These are phyloP conservation scores for Eretmochelys imbricata DNA, from an alignment of 2,113 vertebrate genomes.

Conservation along the genomic window DNA sequence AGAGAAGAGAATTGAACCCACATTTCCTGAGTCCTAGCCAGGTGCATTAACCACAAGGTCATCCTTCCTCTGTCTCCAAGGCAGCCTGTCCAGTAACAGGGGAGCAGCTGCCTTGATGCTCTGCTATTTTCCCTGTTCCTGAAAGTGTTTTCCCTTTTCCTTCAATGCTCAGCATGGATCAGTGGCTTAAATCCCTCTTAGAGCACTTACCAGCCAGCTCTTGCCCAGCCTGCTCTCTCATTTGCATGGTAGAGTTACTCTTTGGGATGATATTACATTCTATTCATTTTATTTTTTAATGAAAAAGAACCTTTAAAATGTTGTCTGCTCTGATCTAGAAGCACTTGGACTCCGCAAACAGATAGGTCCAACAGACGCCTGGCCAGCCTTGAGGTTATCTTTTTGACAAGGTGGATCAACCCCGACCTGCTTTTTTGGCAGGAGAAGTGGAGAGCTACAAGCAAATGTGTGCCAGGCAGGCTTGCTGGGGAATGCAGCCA, in stretches of 20 bases:
- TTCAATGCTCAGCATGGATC: background rate
- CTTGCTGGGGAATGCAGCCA: background rate
- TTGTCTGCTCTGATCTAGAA: background rate
- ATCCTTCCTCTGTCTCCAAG: background rate
- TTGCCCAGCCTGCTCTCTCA: background rate
- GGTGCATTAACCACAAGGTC: background rate
- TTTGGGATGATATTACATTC: background rate
- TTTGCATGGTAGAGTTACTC: background rate
- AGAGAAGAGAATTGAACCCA: background rate
- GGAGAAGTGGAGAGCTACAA: background rate
- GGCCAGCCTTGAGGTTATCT: background rate
- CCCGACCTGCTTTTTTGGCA: background rate
- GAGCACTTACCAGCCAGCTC: background rate
- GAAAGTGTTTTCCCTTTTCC: background rate
- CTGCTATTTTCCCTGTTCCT: background rate
- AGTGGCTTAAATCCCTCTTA: fast-evolving
- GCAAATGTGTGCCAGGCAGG: background rate
- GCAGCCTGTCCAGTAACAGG: background rate
- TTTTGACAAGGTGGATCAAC: background rate
- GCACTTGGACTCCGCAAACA: fast-evolving
- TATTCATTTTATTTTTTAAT: background rate
- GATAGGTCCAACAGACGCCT: background rate
- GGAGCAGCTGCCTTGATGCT: background rate
- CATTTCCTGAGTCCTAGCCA: background rate
- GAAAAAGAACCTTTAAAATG: background rate